Base-by-base conservation (phyloP, 2,113 vertebrate genomes). In the Misgurnus anguillicaudatus region DNA sequence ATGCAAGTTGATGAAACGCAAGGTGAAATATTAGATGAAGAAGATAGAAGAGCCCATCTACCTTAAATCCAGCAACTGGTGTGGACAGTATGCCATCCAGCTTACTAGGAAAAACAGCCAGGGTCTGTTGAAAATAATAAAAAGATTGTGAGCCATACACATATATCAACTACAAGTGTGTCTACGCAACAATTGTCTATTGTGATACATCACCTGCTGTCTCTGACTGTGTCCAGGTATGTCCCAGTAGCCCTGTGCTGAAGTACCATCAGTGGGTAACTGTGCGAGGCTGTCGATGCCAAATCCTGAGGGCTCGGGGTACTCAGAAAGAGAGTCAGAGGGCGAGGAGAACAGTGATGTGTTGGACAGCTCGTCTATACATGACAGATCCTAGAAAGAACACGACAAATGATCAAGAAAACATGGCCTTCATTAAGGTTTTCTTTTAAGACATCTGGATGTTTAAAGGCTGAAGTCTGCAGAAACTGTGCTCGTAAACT, bases 321-420 rank as follows among this genome's bases (percentile, higher is more conserved):
- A 98, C 86, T 98, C 96, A 0, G 95, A 96, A 79, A 98, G 93
- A 3, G 98, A 99, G 87, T 98, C 96, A 39, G 95, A 84, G 0
- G 97, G 94, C 0, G 98, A 99, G 0, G 96, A 97, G 89, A 99
- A 97, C 81, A 98, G 88, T 80, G 97, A 98, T 80, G 93, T 92
- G 51, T 92, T 95, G 88, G 96, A 95, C 82, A 96, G 89, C 65
- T 97, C 96, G 82, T 97, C 94, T 62, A 96, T 92, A 93, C 93
- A 96, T n/a, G 93, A 90, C 81, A 96, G 86, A 70, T 99, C 98
- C 98, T 99, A 57, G 7, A 68, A 66, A 41, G 10, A 45, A 60
- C 41, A 17, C 42, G 7, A 74, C 8, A 21, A 19, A 7, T 5
- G 71, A 3, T 58, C 19, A 69, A 13, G 55, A 4, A 55, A 13